These are phyloP conservation scores for Lypha dubia DNA, from an alignment of 2,888 invertebrate species.

Conservation along the genomic window DNA sequence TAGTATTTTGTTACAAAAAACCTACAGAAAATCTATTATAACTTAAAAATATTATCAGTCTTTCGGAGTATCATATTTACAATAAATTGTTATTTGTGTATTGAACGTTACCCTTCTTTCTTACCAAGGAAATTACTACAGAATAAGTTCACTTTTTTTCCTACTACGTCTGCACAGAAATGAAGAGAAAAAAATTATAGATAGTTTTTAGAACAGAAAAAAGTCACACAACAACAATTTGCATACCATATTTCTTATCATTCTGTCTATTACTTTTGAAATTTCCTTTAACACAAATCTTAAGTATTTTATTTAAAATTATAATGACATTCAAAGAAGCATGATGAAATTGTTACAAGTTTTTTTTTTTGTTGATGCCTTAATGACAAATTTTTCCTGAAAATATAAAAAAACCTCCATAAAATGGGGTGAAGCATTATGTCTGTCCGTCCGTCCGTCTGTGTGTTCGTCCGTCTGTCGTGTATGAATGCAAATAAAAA, in stretches of 20 bases:
- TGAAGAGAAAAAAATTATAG: too few relatives aligned
- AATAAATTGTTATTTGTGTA: too few relatives aligned
- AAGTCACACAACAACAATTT: not conserved
- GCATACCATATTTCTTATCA: not conserved
- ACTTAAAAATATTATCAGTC: too few relatives aligned
- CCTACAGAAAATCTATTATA: too few relatives aligned
- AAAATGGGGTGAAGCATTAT: conserved; percentile 34
- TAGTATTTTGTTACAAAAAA: too few relatives aligned
- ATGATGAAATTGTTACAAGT: conserved; percentile 70
- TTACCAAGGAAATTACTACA: too few relatives aligned
- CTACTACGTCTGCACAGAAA: too few relatives aligned
- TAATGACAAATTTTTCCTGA: conserved; percentile 39
- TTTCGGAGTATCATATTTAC: too few relatives aligned
- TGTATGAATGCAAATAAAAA: not conserved
- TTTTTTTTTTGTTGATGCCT: conserved; percentile 20
- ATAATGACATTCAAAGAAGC: conserved; percentile 71
- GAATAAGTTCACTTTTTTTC: too few relatives aligned
- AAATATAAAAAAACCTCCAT: conserved; percentile 1
- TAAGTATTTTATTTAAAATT: conserved; percentile 65
- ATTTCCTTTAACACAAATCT: conserved; percentile 47
- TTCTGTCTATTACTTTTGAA: conserved; percentile 27
- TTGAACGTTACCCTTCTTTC: too few relatives aligned
- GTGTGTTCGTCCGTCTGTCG: not conserved
- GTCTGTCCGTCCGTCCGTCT: not conserved
- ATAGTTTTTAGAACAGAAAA: too few relatives aligned